These are phyloP conservation scores for Sciaenops ocellatus DNA, from an alignment of 2,797 vertebrate species.

Conservation along the genomic window DNA sequence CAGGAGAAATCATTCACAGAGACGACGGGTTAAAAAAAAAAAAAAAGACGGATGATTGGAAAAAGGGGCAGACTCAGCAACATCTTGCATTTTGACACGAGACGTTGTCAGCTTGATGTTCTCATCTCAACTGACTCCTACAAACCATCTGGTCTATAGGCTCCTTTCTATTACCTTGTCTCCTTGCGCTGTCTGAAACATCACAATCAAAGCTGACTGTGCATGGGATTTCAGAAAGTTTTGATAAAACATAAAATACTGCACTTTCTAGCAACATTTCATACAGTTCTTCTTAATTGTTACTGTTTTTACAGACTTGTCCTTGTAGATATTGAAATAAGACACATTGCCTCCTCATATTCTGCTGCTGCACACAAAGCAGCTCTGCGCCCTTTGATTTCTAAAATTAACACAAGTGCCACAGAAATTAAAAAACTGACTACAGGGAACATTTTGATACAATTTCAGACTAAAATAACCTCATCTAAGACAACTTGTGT, in stretches of 20 bases:
- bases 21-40: neutral
- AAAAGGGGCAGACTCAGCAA: slow-evolving; percentile 45
- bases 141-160: slow-evolving; percentile 68
- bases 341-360: neutral
- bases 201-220: slow-evolving; percentile 45
- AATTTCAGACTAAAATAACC: slow-evolving; percentile 38
- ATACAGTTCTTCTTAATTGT: neutral
- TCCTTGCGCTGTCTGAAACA: slow-evolving; percentile 37
- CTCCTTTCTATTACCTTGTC: slow-evolving; percentile 33
- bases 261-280: neutral
- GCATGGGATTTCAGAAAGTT: slow-evolving; percentile 13
- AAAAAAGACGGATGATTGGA: slow-evolving; percentile 34
- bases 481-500: slow-evolving; percentile 9
- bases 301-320: neutral
- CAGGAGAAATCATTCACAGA: slow-evolving; percentile 26
- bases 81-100: slow-evolving; percentile 49
- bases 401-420: slow-evolving; percentile 36
- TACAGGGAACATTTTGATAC: slow-evolving; percentile 19
- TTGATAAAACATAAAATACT: neutral
- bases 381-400: neutral
- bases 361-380: slow-evolving; percentile 9
- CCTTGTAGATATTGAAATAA: slow-evolving; percentile 6
- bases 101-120: slow-evolving; percentile 67
- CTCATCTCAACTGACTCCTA: slow-evolving; percentile 73
- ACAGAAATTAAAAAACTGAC: neutral